Evolutionary conservation across 2,888 invertebrate genomes (phyloP), one percentile per base, ranked within the genome.

Genomic region (Xestia ashworthii): DNA sequence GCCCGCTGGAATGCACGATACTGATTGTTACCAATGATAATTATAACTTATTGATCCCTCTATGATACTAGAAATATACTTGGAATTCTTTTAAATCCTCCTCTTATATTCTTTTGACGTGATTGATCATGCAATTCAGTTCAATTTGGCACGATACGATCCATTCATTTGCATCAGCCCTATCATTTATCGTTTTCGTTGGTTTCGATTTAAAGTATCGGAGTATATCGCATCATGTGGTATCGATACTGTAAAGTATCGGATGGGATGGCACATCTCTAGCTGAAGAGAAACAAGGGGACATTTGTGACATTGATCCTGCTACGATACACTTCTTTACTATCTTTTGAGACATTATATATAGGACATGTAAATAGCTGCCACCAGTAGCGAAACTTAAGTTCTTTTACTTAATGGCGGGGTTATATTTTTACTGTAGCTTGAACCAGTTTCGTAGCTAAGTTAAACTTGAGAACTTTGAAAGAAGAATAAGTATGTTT

Each of bases 291-390:
- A 25, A 55, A 69, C 69, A 66, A 55, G 71, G 46, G 22, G 38
- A 14, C 46, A 62, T 53, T 80, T 55, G 53, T 65, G 65, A 65
- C 50, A 66, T 66, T 38, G 74, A 71, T 71, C 70, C 65, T 14
- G 12, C 5, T 32, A 3, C 25, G 19, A 65, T 53, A 78, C 41
- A 38, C 74, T 75, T 46, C 50, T 46, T 71, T 32, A 44, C 46
- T 53, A 2, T 38, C 62, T 44, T 67, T 58, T 74, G 22, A 75
- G 8, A 50, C 0, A 65, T 25, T 58, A n/a, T 12, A 5, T 60
- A 5, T 14, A 60, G 58, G 41, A 67, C 9, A 50, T 16, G n/a
- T 25, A 32, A 32, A 46, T 38, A 38, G 22, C 12, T 65, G 25
- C 8, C 5, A 14, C 4, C n/a, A 38, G 53, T 38, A 32, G 48